Evolutionary conservation across 2,888 invertebrate species (phyloP), one percentile per base, ranked within the genome.

Genomic region (Choristoneura rosaceana): DNA sequence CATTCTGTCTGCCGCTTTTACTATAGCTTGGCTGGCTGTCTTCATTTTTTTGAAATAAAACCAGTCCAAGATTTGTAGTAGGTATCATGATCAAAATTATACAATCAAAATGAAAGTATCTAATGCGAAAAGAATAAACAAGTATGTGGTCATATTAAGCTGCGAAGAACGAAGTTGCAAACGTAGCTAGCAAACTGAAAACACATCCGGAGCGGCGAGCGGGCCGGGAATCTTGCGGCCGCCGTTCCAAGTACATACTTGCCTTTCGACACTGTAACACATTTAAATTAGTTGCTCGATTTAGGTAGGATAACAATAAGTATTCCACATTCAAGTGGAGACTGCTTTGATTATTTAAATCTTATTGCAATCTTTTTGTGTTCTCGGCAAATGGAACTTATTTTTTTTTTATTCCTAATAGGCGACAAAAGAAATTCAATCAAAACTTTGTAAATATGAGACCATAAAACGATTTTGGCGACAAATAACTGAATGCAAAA

Each of bases 121-220:
- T 58, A 12, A 45, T 45, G 14, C 45, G 33, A 25, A 59, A 59
- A n/a, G 0, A 33, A 33, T 3, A 45, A 25, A 17, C 12, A 7
- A 0, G 9, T 50, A 38, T 15, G 45, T 65, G 60, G 66, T 60
- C 70, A 71, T 52, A 34, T 66, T 62, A 62, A 62, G 12, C 17
- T 55, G 52, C 66, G 65, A 55, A 60, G 12, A 65, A 52, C 65
- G 34, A 60, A 66, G 45, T 45, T 17, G 55, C 38, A 17, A 14
- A 17, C 25, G 45, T 67, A 50, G 64, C 43, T 60, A 15, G 55
- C 55, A 55, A 41, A 15, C 62, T 43, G 55, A 33, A 58, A 70
- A 70, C 58, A 64, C 66, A 67, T 71, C 71, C 71, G 71, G 66
- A 67, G 55, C 66, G 34, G 61, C 45, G 61, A 60, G 45, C 62